A percentile compares a stretch with the other conserved stretches of the same genome.
These are phyloP conservation scores for Lacerta agilis DNA, from an alignment of 2,797 vertebrate genomes.

Conservation along the genomic window DNA sequence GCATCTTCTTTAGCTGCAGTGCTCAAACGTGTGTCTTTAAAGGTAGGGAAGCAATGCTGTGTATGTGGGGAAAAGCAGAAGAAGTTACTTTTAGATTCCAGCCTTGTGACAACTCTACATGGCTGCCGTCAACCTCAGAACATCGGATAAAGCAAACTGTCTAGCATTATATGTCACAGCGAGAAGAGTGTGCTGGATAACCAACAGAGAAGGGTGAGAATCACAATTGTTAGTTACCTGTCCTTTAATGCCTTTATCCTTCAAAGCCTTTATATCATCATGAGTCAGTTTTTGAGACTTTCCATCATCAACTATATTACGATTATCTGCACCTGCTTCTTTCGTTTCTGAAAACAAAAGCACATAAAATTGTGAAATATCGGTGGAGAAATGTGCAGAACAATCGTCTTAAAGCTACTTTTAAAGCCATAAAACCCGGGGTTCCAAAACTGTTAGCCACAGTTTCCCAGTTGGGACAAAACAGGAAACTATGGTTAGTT, in stretches of 20 bases:
- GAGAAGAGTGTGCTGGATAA: not conserved
- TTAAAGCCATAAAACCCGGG: not conserved
- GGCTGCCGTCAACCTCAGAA: not conserved
- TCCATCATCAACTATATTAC: slow-evolving; percentile 96
- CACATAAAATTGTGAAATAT: slow-evolving; percentile 58
- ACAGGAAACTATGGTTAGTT: not conserved
- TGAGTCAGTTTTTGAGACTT: slow-evolving; percentile 97
- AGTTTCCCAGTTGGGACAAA: not conserved
- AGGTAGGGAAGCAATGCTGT: too few relatives aligned
- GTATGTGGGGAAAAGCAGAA: not conserved
- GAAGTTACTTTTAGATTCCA: not conserved
- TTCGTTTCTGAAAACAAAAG: slow-evolving; percentile 84
- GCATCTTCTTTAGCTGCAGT: not conserved
- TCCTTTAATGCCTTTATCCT: slow-evolving; percentile 96
- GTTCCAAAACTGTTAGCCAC: not conserved
- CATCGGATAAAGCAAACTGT: not conserved
- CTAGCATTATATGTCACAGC: not conserved
- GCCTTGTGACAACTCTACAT: too few relatives aligned
- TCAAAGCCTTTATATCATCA: slow-evolving; percentile 96
- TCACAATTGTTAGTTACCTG: slow-evolving; percentile 85
- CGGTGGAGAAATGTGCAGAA: slow-evolving; percentile 9
- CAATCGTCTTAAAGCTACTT: not conserved
- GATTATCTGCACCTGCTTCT: slow-evolving; percentile 94
- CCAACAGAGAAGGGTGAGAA: slow-evolving; percentile 40
- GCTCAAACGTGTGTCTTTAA: not conserved